A percentile compares a stretch with the other conserved stretches of the same genome.
These are phyloP conservation scores for Lethenteron camtschaticum DNA, from an alignment of 2,113 vertebrate genomes.

Conservation along the genomic window DNA sequence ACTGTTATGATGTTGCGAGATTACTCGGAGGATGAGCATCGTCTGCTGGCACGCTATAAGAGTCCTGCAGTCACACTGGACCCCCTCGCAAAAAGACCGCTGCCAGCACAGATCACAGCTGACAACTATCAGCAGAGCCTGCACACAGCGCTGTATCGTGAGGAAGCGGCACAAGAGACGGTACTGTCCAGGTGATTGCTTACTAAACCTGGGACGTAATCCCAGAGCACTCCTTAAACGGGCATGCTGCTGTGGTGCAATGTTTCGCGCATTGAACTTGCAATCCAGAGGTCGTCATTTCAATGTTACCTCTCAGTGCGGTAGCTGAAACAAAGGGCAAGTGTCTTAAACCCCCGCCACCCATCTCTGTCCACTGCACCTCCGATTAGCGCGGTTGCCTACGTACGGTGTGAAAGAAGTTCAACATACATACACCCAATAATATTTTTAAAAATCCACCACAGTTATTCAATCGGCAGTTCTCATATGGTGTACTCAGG, in stretches of 20 bases:
- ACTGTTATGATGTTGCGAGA: slow-evolving; percentile 26
- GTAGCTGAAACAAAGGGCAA: not conserved
- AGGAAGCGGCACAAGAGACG: slow-evolving; percentile 33
- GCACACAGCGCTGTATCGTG: slow-evolving; percentile 44
- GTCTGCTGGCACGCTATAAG: slow-evolving; percentile 41
- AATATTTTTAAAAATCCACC: no score
- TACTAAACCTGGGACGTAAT: not conserved
- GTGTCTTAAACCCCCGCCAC: not conserved
- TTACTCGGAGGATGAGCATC: slow-evolving; percentile 20
- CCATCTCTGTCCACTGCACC: slow-evolving; percentile 6
- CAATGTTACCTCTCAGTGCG: not conserved
- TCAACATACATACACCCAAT: no score
- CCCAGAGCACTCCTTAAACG: not conserved
- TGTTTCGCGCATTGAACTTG: not conserved
- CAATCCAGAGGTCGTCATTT: not conserved
- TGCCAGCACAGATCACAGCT: slow-evolving; percentile 13
- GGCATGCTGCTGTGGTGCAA: not conserved
- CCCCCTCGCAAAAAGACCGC: not conserved
- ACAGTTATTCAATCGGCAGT: no score
- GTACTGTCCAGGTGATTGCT: slow-evolving; percentile 28
- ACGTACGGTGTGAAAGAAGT: no score
- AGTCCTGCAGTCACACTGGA: slow-evolving; percentile 18
- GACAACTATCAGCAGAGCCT: slow-evolving; percentile 43
- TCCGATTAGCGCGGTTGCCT: no score
- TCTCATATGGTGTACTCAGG: no score